These are phyloP conservation scores for Poeciliopsis occidentalis DNA, from an alignment of 2,113 vertebrate species.

Conservation along the genomic window DNA sequence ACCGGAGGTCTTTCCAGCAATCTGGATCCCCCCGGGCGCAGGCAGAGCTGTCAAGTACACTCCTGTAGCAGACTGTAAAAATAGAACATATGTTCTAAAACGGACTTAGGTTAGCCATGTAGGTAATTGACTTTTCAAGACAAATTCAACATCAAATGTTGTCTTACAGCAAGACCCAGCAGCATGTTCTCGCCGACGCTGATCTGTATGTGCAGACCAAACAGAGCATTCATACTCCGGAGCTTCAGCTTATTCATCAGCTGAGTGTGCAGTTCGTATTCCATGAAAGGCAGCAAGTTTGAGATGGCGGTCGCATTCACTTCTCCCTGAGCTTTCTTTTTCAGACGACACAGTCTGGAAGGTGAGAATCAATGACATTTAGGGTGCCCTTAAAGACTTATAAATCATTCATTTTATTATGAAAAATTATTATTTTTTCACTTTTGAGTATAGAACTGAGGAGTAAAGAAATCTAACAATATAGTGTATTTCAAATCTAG, in stretches of 20 bases:
- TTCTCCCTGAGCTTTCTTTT: constrained; percentile 98
- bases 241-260: constrained; percentile 98
- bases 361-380: constrained; percentile 1
- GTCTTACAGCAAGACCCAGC: constrained; percentile 93
- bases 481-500: background rate
- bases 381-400: background rate
- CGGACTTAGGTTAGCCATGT: background rate
- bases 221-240: constrained; percentile 95
- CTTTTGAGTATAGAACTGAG: background rate
- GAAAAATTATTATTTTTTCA: background rate
- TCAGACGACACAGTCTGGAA: constrained; percentile 90
- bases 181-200: constrained; percentile 97
- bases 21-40: constrained; percentile 93
- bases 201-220: constrained; percentile 95
- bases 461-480: background rate
- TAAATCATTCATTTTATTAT: no score
- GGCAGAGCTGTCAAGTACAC: constrained; percentile 93
- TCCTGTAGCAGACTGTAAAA: constrained; percentile 92
- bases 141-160: constrained; percentile 9
- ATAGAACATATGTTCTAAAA: constrained; percentile 4
- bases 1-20: constrained; percentile 92
- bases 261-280: constrained; percentile 97
- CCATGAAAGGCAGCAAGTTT: constrained; percentile 96
- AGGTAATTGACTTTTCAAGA: background rate
- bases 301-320: constrained; percentile 94